phyloP scores from a whole-genome alignment of 1,140 invertebrate species.

The Pseudoatta argentina region DNA sequence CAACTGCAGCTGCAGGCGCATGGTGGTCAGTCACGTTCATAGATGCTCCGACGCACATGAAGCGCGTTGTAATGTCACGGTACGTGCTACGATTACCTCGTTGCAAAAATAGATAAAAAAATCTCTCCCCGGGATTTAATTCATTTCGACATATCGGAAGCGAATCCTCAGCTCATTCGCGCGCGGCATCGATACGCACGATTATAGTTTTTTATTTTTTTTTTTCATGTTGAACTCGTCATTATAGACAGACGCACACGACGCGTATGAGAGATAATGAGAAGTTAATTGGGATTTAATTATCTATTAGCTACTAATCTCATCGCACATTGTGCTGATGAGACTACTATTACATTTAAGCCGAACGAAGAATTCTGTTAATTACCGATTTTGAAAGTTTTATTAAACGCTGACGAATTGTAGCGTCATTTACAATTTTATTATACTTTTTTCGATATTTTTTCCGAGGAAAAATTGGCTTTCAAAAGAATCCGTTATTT shows the following conservation, averaged over 20 bases:
- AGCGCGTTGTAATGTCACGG: slow-evolving; percentile 25
- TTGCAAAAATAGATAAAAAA: slow-evolving; percentile 10
- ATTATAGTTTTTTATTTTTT: not conserved
- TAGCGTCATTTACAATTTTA: not conserved
- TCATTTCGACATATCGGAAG: slow-evolving; percentile 47
- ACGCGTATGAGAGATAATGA: slow-evolving; percentile 13
- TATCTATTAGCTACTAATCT: slow-evolving; percentile 54
- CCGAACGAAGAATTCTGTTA: slow-evolving; percentile 38
- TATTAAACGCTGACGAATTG: slow-evolving; percentile 18
- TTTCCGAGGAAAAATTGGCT: not conserved
- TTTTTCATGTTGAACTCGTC: not conserved
- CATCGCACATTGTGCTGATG: slow-evolving; percentile 23
- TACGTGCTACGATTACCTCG: slow-evolving; percentile 64
- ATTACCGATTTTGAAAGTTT: slow-evolving; percentile 13
- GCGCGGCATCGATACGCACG: not conserved
- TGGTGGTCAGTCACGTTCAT: slow-evolving; percentile 60
- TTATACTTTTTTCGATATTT: not conserved
- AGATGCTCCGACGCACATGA: slow-evolving; percentile 46
- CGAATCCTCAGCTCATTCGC: slow-evolving; percentile 12
- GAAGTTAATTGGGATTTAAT: slow-evolving; percentile 40
- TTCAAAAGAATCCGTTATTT: not conserved
- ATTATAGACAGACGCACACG: not conserved
- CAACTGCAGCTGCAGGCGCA: slow-evolving; percentile 51
- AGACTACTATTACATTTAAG: slow-evolving; percentile 4
- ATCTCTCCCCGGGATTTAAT: slow-evolving; percentile 44